Percentiles rank a stretch among this genome's conserved stretches.
Evolutionary conservation across 2,888 invertebrate genomes (phyloP).

Genomic region (Leptopterna dolabrata): DNA sequence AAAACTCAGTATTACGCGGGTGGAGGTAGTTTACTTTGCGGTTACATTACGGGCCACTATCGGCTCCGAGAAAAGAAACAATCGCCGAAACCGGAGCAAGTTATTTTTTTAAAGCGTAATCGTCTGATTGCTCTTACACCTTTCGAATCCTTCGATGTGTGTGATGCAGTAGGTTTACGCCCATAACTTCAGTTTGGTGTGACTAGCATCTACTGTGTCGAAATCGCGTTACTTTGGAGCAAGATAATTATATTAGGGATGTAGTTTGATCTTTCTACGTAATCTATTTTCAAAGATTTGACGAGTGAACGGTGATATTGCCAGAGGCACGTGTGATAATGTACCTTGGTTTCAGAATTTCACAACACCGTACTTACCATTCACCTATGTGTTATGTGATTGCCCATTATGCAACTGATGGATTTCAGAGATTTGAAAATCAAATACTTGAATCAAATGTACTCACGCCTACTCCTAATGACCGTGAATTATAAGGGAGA

Average conservation of each 20-base stretch:
- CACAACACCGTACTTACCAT: too few relatives aligned
- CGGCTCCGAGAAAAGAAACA: neutral
- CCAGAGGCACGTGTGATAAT: neutral
- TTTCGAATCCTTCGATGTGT: neutral
- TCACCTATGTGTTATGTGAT: too few relatives aligned
- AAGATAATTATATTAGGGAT: neutral
- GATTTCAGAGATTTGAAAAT: too few relatives aligned
- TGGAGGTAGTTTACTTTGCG: neutral
- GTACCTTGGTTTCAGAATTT: too few relatives aligned
- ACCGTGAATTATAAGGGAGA: too few relatives aligned
- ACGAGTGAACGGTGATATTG: neutral
- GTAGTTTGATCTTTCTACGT: neutral
- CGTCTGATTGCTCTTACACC: neutral
- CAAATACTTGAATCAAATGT: too few relatives aligned
- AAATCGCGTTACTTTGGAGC: neutral
- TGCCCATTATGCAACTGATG: too few relatives aligned
- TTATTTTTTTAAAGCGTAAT: neutral
- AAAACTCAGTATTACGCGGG: neutral
- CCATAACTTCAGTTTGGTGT: neutral
- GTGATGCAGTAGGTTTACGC: neutral
- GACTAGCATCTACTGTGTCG: neutral
- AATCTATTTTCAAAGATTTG: neutral
- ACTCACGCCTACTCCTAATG: too few relatives aligned
- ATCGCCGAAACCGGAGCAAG: neutral
- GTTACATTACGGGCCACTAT: neutral